These are phyloP conservation scores for Drymonia ruficornis DNA, from an alignment of 2,888 invertebrate genomes.

Conservation along the genomic window DNA sequence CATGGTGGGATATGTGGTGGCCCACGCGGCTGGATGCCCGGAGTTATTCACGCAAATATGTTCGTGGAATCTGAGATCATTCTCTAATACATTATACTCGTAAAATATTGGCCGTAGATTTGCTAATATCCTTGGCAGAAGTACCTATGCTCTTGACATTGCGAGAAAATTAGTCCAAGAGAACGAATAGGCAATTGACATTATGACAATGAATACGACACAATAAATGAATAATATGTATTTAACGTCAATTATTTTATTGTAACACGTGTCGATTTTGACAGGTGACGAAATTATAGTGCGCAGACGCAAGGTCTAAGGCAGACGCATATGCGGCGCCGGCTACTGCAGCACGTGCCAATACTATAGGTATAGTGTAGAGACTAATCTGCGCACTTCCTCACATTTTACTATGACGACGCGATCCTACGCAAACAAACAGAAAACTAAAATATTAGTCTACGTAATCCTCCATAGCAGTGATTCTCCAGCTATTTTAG, in stretches of 20 bases:
- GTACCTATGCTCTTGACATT: neutral
- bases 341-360: slow-evolving; percentile 66
- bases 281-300: slow-evolving; percentile 47
- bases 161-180: slow-evolving; percentile 9
- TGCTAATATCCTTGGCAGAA: neutral
- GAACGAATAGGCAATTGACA: slow-evolving; percentile 4
- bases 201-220: neutral
- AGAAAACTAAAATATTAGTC: slow-evolving; percentile 55
- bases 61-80: slow-evolving; percentile 22
- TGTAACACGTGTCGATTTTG: slow-evolving; percentile 60
- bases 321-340: slow-evolving; percentile 54
- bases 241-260: slow-evolving; percentile 22
- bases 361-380: slow-evolving; percentile 37
- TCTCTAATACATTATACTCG: slow-evolving; percentile 5
- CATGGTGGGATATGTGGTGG: slow-evolving; percentile 63
- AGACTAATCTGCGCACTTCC: slow-evolving; percentile 72
- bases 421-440: slow-evolving; percentile 33
- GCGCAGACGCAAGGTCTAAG: no score
- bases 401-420: slow-evolving; percentile 53
- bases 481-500: slow-evolving; percentile 69
- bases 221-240: slow-evolving; percentile 14
- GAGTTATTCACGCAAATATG: slow-evolving; percentile 52
- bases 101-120: slow-evolving; percentile 6
- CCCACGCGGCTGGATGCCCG: slow-evolving; percentile 64
- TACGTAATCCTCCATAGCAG: slow-evolving; percentile 59